Evolutionary conservation across 2,888 invertebrate genomes (phyloP), one percentile per base, ranked within the genome.

Genomic region (Oligia latruncula): DNA sequence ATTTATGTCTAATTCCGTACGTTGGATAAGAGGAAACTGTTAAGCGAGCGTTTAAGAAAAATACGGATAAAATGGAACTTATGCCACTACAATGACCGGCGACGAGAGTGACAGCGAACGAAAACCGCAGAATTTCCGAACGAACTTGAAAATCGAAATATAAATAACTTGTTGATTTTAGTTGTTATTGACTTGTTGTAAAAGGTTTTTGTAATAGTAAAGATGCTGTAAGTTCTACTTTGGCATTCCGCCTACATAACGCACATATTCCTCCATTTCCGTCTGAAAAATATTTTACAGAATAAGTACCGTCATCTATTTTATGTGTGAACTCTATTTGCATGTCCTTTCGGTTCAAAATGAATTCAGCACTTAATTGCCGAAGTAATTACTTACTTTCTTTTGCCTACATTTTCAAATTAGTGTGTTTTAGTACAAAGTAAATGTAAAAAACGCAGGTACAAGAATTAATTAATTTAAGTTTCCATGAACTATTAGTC

Each of bases 401-500:
- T 77, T 87, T 87, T 74, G 60, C 62, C 66, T 35, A 80, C 76
- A 68, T 75, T 84, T 85, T 70, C 75, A 78, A 84, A 87, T 85
- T 74, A 78, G 72, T 60, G 74, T 80, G 55, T 79, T 84, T 85
- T 60, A 84, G 78, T 77, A 76, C 80, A 80, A 78, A 68, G 78
- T 78, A 68, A 86, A 80, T 62, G 71, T 77, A 43, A 84, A 84
- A 87, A 84, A 84, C 76, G 29, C 70, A 67, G 49, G 74, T 75
- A 79, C 74, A 70, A 77, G 74, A 77, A 79, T 77, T 66, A 80
- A 82, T 86, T 83, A 83, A 86, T 87, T 77, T 71, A 74, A 86
- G 74, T 77, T 82, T 71, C 78, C 77, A 72, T 72, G 62, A 81
- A 80, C 86, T 80, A 79, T 78, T 88, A 85, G 85, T 80, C 86